A percentile compares a stretch with the other conserved stretches of the same genome.
Conservation (phyloP, 2,113 vertebrate genomes). For the Nyctibius bracteatus region DNA sequence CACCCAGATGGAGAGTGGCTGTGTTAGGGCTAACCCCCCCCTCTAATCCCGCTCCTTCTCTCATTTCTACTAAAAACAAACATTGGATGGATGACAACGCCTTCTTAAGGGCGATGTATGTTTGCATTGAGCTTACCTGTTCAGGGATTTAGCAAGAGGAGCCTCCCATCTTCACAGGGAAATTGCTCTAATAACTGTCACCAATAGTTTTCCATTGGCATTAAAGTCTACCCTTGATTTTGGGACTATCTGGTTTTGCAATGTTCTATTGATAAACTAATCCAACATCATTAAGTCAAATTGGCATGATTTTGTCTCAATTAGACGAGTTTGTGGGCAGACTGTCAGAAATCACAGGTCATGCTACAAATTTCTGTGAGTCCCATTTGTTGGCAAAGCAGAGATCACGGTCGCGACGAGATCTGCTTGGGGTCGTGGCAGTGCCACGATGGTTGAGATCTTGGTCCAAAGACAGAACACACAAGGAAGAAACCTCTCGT, state of each 20-base stretch:
- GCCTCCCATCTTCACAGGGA: neutral
- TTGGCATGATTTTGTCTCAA: accelerated
- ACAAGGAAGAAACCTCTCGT: neutral
- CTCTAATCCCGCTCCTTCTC: neutral
- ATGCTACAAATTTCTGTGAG: neutral
- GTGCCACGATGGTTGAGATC: neutral
- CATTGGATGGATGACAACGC: neutral
- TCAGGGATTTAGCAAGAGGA: neutral
- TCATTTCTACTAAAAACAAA: neutral
- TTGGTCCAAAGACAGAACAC: neutral
- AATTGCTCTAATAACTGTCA: neutral
- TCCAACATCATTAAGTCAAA: neutral
- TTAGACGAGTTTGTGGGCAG: neutral
- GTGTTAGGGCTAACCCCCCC: neutral
- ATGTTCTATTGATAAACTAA: neutral
- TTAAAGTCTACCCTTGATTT: neutral
- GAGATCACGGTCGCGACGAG: accelerated
- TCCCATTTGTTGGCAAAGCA: neutral
- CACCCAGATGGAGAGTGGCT: neutral
- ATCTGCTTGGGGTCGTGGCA: accelerated
- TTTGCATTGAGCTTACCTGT: neutral
- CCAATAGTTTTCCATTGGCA: neutral
- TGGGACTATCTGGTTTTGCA: neutral
- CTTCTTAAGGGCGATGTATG: accelerated
- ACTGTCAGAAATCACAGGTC: neutral